Conservation (phyloP, 2,797 vertebrate genomes). For the Sparidentex hasta region DNA sequence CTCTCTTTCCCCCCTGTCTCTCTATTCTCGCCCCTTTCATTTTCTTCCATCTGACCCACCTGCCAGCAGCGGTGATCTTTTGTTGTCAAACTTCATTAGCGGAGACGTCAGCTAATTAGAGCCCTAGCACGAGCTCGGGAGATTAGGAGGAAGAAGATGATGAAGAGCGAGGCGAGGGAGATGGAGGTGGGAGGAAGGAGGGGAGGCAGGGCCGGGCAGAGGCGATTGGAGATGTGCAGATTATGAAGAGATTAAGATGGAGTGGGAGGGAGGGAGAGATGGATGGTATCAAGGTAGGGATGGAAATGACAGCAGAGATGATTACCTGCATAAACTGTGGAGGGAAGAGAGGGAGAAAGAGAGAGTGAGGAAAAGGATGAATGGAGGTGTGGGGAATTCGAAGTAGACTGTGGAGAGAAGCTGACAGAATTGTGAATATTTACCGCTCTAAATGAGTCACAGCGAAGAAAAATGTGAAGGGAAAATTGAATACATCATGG, state of each 20-base stretch:
- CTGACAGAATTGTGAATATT: conserved; percentile 43
- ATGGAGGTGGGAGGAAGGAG: conserved; percentile 5
- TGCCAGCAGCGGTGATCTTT: conserved; percentile 86
- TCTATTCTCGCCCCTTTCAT: conserved; percentile 11
- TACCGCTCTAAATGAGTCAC: conserved; percentile 28
- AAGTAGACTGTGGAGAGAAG: conserved; percentile 44
- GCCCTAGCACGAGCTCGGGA: conserved; percentile 60
- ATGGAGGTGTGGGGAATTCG: conserved; percentile 26
- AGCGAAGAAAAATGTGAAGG: conserved; percentile 1
- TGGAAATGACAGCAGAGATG: conserved; percentile 59
- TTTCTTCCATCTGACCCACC: conserved; percentile 70
- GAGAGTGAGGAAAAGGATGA: conserved; percentile 15
- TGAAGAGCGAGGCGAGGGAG: conserved; percentile 47
- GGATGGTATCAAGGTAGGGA: conserved; percentile 57
- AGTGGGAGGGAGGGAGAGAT: conserved; percentile 65
- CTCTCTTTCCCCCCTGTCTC: neutral
- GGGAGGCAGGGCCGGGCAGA: conserved; percentile 29
- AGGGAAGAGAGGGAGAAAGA: conserved; percentile 10
- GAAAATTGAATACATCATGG: conserved; percentile 27
- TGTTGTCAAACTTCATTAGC: conserved; percentile 95
- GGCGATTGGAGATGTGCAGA: conserved; percentile 70
- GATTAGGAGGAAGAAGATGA: conserved; percentile 74
- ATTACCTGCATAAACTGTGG: conserved; percentile 62
- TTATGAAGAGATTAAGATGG: conserved; percentile 70
- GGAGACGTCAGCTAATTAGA: conserved; percentile 88